Conservation (phyloP, 2,888 invertebrate species). For the Caenorhabditis angaria region DNA sequence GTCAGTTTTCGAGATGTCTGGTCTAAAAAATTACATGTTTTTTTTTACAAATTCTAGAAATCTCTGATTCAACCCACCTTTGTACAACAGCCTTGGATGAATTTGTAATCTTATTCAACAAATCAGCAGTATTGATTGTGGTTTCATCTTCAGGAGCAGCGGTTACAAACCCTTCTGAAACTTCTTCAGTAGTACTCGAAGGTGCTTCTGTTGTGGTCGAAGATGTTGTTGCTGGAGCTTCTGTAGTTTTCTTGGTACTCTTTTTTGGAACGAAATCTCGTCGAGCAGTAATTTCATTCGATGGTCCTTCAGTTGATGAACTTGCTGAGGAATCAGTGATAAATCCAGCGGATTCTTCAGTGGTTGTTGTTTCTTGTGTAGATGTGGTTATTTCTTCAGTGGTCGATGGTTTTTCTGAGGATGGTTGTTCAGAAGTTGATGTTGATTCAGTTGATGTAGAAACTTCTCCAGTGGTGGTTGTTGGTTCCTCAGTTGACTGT, state of each 20-base stretch:
- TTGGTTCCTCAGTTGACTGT: background rate
- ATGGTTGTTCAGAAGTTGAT: background rate
- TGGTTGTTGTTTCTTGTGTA: background rate
- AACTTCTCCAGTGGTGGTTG: background rate
- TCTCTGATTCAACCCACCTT: background rate
- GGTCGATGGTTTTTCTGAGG: too few relatives aligned
- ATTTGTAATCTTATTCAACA: conserved; percentile 33
- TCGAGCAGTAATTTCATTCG: background rate
- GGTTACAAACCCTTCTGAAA: conserved; percentile 21
- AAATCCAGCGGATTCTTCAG: conserved; percentile 3
- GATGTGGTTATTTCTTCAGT: background rate
- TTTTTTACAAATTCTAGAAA: background rate
- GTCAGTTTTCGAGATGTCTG: conserved; percentile 44
- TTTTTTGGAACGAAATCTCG: conserved; percentile 12
- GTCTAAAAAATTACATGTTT: conserved; percentile 3
- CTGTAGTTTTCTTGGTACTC: conserved; percentile 4
- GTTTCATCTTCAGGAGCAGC: conserved; percentile 33
- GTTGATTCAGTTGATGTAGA: background rate
- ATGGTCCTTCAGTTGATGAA: background rate
- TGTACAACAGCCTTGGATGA: conserved; percentile 14
- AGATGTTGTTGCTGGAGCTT: conserved; percentile 8
- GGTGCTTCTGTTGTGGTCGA: conserved; percentile 3
- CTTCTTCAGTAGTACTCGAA: background rate
- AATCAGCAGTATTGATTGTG: conserved; percentile 27
- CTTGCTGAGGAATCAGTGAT: background rate